Conservation (phyloP, 2,113 vertebrate genomes). For the Zosterops hypoxanthus region DNA sequence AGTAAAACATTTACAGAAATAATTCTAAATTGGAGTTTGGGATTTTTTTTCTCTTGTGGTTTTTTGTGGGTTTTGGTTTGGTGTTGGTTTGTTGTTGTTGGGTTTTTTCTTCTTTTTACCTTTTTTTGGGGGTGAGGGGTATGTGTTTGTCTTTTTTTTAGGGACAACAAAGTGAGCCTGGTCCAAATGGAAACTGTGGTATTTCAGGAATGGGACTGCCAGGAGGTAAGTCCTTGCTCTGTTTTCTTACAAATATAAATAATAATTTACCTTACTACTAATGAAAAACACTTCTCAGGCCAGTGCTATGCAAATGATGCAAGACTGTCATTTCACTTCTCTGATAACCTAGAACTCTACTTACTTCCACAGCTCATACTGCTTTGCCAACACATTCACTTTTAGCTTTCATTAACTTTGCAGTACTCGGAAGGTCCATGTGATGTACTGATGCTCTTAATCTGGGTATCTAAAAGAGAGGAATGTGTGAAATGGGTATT, state of each 20-base stretch:
- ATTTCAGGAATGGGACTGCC: not conserved
- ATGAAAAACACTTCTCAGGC: not conserved
- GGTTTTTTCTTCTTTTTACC: not conserved
- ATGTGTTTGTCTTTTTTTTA: not conserved
- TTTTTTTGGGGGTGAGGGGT: accelerated
- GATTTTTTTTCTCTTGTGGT: not conserved
- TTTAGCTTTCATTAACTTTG: not conserved
- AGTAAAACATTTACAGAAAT: not conserved
- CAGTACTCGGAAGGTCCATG: not conserved
- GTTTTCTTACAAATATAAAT: not conserved
- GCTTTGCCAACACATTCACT: not conserved
- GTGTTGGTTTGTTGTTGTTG: not conserved
- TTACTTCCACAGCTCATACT: not conserved
- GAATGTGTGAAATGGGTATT: not conserved
- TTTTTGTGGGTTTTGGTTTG: not conserved
- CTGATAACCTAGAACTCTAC: not conserved
- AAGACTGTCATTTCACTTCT: not conserved
- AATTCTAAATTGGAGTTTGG: not conserved
- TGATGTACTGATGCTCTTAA: not conserved
- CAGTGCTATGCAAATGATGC: not conserved
- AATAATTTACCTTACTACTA: not conserved
- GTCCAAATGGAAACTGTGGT: not conserved
- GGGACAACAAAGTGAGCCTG: not conserved
- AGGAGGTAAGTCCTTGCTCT: not conserved
- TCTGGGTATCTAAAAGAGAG: not conserved